Percentiles rank a stretch among this genome's conserved stretches.
Conservation (phyloP, 2,888 invertebrate genomes). For the Heteromyza rotundicornis region DNA sequence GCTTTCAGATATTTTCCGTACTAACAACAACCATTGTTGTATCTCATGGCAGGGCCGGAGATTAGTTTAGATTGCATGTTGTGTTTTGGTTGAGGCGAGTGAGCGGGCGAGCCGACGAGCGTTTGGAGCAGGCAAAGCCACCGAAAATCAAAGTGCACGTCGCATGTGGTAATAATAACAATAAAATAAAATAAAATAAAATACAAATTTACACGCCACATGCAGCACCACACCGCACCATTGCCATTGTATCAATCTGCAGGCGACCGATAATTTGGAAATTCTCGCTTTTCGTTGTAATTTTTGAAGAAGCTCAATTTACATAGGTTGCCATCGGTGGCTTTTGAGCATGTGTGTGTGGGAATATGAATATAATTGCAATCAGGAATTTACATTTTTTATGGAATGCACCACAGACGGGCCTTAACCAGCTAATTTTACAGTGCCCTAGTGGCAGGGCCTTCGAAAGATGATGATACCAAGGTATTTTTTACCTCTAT, state of each 20-base stretch:
- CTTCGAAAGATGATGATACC: no score
- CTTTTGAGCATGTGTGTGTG: no score
- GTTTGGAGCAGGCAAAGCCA: background rate
- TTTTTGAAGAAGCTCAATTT: no score
- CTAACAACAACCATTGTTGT: background rate
- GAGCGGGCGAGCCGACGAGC: background rate
- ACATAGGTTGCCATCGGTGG: no score
- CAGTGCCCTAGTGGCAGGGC: no score
- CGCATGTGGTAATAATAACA: constrained; percentile 57
- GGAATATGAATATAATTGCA: no score
- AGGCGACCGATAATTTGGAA: background rate
- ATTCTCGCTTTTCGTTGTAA: no score
- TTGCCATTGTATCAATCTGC: no score
- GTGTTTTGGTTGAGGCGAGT: background rate
- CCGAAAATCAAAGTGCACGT: constrained; percentile 51
- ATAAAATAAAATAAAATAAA: constrained; percentile 59
- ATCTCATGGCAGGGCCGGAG: constrained; percentile 8
- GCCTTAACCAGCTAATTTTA: no score
- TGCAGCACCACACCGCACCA: constrained; percentile 44
- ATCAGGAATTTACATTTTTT: no score
- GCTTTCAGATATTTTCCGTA: background rate
- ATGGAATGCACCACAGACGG: no score
- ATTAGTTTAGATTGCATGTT: constrained; percentile 13
- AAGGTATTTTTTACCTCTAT: no score
- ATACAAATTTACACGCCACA: constrained; percentile 59